Base-by-base conservation (phyloP, 2,113 vertebrate genomes). In the Chionodraco myersi region DNA sequence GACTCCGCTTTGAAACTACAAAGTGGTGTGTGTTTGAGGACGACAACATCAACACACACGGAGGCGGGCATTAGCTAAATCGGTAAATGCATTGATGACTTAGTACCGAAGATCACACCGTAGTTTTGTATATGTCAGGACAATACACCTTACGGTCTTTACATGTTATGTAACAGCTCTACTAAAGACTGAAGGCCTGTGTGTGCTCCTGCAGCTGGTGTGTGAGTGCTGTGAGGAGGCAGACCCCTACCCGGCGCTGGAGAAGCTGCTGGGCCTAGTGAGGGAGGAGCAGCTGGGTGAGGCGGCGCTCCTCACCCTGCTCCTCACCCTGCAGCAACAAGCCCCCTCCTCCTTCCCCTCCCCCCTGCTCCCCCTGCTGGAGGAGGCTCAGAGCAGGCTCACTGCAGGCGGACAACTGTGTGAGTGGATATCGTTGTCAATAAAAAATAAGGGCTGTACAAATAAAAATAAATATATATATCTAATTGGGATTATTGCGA, bases 201-300 rank as follows among this genome's bases (percentile, higher is more conserved):
- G 30, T 41, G 1, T 77, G 23, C 44, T 53, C 2, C 51, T 44
- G 45, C 1, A 98, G 97, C 88, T 95, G 34, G 91, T 97, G 82
- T 84, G 92, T 83, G 88, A 87, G 90, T 96, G 95, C 94, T 97
- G 95, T 49, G 79, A 93, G 85, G 86, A 92, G 3, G 21, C 68
- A 13, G 93, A 93, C 56, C 90, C 90, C 36, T 90, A 80, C 76
- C 89, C 94, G 63, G 91, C 86, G 0, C 0, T 94, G 64, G 92
- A 92, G 75, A 93, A 56, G 70, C 83, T 97, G 68, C 52, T 96
- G 84, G 92, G 80, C 74, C 91, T 82, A 48, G 90, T 95, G 73
- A 85, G 78, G 45, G 86, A 95, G 76, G 95, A 93, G 71, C 92
- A 75, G 7, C 75, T 96, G 65, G 88, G 91, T 47, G 93, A 94